Base-by-base conservation (phyloP, 2,113 vertebrate species). In the Centropus bengalensis region DNA sequence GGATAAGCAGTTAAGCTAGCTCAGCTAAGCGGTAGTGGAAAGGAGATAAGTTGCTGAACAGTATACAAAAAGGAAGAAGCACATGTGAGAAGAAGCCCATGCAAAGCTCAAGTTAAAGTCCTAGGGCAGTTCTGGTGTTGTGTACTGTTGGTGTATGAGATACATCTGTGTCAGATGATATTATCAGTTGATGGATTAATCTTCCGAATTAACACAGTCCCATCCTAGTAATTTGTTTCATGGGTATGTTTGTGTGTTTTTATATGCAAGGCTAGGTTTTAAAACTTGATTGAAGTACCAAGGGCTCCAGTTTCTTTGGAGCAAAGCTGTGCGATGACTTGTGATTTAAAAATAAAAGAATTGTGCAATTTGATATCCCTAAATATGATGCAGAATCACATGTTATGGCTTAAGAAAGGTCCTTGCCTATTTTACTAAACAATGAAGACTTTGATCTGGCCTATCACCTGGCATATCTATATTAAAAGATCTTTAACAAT, bases 81-180 rank as follows among this genome's bases (percentile, higher is more conserved):
- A 9, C 22, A 7, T 28, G 10, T 74, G 23, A 44, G 55, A 45
- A 77, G 12, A 24, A 3, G 11, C 17, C 4, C 17, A 22, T 21
- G 27, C 7, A 68, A 60, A 78, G 49, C 27, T 70, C n/a, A 20
- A 5, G 8, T 45, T 60, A 14, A 71, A 94, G 20, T 62, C 76
- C 12, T 33, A 32, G 49, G 30, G 38, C 9, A 59, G 3, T 64
- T 88, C 28, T 81, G 33, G 8, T 86, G 42, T n/a, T 0, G 0
- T 19, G 7, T 74, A 32, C 27, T 32, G 22, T 10, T 63, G 27
- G 7, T 60, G 10, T 49, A 20, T 8, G 1, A 26, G n/a, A 38
- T 33, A 27, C 2, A 7, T 54, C 18, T 86, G 7, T n/a, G 52
- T 51, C 67, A 66, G 58, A 20, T 69, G n/a, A 8, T 58, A 32